Evolutionary conservation across 1,140 invertebrate species (phyloP).

Genomic region (Pseudomyrmex sp.): DNA sequence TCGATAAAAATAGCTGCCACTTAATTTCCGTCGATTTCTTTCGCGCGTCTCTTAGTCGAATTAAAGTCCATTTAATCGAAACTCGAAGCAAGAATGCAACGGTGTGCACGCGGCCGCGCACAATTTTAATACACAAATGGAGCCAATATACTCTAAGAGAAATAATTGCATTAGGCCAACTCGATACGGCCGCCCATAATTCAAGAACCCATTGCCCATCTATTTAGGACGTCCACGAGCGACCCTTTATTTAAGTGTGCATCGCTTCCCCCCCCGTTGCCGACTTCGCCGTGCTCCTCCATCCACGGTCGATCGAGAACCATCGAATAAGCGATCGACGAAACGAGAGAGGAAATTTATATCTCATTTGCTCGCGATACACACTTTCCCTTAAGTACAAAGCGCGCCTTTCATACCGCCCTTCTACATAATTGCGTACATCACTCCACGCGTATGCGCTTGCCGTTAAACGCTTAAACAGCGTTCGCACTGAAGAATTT

Average conservation of each 20-base stretch:
- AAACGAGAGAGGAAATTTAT: constrained; percentile 56
- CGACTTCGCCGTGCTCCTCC: constrained; percentile 70
- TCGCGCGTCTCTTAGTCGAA: constrained; percentile 74
- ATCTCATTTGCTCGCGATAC: constrained; percentile 51
- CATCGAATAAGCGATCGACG: constrained; percentile 56
- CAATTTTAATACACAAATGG: constrained; percentile 83
- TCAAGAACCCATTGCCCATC: constrained; percentile 80
- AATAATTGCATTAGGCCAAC: constrained; percentile 81
- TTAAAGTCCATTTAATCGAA: constrained; percentile 83
- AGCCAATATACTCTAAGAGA: constrained; percentile 78
- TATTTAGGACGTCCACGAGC: constrained; percentile 79
- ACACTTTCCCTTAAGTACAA: constrained; percentile 47
- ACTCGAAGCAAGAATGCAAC: background rate
- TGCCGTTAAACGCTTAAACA: constrained; percentile 10
- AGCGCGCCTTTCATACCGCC: constrained; percentile 41
- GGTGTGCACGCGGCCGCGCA: constrained; percentile 61
- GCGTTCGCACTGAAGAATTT: constrained; percentile 20
- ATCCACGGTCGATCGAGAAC: constrained; percentile 80
- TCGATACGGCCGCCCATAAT: constrained; percentile 77
- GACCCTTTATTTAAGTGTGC: constrained; percentile 77
- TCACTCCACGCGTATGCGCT: background rate
- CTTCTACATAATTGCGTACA: constrained; percentile 10
- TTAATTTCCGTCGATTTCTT: background rate
- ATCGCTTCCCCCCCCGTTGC: constrained; percentile 55
- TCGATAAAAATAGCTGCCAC: background rate